A percentile compares a stretch with the other conserved stretches of the same genome.
Evolutionary conservation across 2,888 invertebrate genomes (phyloP).

Genomic region (Dinocampus coccinellae): DNA sequence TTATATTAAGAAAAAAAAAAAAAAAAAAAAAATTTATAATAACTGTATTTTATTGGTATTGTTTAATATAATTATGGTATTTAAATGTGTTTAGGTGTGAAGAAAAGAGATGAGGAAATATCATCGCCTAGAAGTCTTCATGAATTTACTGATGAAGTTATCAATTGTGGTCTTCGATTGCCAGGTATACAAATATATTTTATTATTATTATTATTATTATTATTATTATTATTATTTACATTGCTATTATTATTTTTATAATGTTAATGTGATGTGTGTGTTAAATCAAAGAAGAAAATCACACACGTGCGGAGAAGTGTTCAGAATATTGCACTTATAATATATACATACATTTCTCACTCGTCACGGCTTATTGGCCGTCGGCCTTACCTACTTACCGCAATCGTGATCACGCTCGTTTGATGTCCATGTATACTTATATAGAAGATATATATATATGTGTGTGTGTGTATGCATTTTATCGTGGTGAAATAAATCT

Average conservation of each 20-base stretch:
- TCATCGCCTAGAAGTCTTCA: conserved; percentile 75
- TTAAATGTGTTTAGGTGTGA: conserved; percentile 67
- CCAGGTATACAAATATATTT: conserved; percentile 73
- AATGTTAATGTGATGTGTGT: background rate
- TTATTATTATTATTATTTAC: background rate
- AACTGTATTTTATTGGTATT: background rate
- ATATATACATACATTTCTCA: conserved; percentile 2
- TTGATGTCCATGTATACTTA: conserved; percentile 13
- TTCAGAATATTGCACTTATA: background rate
- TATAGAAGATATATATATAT: conserved; percentile 19
- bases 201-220: background rate
- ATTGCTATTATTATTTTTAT: background rate
- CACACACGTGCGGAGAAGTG: conserved; percentile 19
- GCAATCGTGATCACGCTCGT: conserved; percentile 35
- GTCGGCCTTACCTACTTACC: conserved; percentile 40
- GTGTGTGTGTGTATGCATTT: background rate
- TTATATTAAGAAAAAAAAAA: too few species aligned
- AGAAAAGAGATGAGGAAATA: conserved; percentile 71
- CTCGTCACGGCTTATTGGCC: conserved; percentile 22
- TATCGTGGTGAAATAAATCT: background rate
- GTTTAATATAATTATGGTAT: background rate
- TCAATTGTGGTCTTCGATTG: conserved; percentile 78
- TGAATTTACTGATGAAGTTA: conserved; percentile 77
- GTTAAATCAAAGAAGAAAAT: conserved; percentile 11
- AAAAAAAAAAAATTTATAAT: too few species aligned